Evolutionary conservation across 1,140 invertebrate genomes (phyloP), one percentile per base, ranked within the genome.

Genomic region (Caenorhabditis remanei): DNA sequence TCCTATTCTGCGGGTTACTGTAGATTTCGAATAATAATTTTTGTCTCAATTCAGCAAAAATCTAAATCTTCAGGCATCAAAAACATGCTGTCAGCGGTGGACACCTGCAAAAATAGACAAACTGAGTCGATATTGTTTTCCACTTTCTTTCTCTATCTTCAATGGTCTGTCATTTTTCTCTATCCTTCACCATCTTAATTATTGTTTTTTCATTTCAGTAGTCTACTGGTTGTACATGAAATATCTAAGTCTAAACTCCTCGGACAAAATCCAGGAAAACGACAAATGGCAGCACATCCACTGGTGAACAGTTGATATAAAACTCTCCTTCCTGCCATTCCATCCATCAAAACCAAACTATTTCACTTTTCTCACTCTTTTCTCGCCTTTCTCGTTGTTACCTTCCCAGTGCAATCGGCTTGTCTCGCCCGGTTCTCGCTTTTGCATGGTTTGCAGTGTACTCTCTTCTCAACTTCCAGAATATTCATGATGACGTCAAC

Each of bases 101-200:
- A 96, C 88, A 96, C 97, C 67, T 82, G 97, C 96, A 92, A 96
- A 97, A 94, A 97, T 98, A 93, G 97, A 98, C 94, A 98, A 97
- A 94, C 97, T 97, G 92, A 97, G 96, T 56, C 95, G 97, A 92
- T 97, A 97, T 93, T 96, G 97, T 90, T 98, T 98, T 93, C 97
- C 97, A 8, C 19, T 90, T 5, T 96, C 97, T 71, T 98, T 98
- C 94, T 96, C 97, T 88, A 97, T 96, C 94, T 98, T 98, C 95
- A 98, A 98, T 93, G 95, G 89, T 89, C 32, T 21, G 88, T 87
- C 55, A 4, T 19, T 3, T 65, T 43, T 50, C 61, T 21, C 24
- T 19, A 75, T 53, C 16, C 16, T n/a, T 71, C 67, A 0, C 56
- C 50, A 7, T 19, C 14, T 41, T 53, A 32, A 32, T 32, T 32